These are phyloP conservation scores for Pseudois nayaur DNA, from an alignment of 2,113 vertebrate species.

Conservation along the genomic window DNA sequence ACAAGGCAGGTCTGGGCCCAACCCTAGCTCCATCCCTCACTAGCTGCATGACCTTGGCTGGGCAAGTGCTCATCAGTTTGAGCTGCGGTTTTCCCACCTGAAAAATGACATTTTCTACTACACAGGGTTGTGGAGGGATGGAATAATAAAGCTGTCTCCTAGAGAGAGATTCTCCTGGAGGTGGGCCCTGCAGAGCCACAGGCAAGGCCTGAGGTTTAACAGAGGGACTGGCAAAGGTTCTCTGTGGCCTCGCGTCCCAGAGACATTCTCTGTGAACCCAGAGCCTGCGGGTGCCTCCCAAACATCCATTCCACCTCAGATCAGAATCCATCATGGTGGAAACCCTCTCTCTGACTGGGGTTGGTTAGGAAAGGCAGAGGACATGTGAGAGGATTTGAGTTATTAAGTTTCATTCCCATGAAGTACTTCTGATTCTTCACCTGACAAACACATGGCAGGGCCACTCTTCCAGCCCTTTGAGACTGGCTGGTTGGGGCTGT, in stretches of 20 bases:
- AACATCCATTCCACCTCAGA: background rate
- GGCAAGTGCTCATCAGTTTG: background rate
- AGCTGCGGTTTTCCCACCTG: background rate
- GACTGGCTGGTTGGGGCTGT: background rate
- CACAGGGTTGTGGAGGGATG: background rate
- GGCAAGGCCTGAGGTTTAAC: background rate
- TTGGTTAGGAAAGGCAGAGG: background rate
- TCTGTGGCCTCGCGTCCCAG: background rate
- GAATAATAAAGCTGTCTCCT: background rate
- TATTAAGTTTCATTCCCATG: background rate
- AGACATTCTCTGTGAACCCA: accelerated
- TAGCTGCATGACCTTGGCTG: background rate
- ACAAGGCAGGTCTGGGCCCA: background rate
- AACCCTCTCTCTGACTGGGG: background rate
- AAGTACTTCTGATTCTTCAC: background rate
- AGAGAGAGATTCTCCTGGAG: background rate
- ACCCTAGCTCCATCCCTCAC: background rate
- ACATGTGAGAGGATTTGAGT: background rate
- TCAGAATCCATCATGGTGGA: background rate
- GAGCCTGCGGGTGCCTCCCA: accelerated
- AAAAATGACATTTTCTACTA: background rate
- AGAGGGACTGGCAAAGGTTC: background rate
- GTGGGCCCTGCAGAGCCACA: background rate
- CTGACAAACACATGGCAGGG: background rate
- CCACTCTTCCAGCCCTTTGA: background rate